Conservation (phyloP, 2,797 vertebrate genomes). For the Lindbergichthys nudifrons region DNA sequence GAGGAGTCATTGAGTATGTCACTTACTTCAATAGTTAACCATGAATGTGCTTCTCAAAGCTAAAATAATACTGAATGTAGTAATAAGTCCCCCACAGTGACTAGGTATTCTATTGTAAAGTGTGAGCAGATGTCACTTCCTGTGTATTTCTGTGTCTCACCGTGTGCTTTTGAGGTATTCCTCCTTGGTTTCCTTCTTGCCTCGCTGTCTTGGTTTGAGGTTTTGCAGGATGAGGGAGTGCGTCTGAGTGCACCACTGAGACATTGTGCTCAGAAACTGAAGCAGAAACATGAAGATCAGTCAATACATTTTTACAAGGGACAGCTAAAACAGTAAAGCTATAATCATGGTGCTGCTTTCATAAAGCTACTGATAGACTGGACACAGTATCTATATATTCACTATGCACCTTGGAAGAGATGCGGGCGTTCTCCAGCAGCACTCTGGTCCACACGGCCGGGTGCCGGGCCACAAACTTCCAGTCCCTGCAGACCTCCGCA, state of each 20-base stretch:
- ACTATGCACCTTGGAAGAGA: slow-evolving; percentile 92
- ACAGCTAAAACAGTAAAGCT: not conserved
- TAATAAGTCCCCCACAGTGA: not conserved
- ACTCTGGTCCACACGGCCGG: slow-evolving; percentile 97
- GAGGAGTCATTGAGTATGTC: slow-evolving; percentile 7
- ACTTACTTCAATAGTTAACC: slow-evolving; percentile 17
- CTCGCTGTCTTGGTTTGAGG: slow-evolving; percentile 95
- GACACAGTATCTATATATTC: not conserved
- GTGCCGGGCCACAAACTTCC: slow-evolving; percentile 97
- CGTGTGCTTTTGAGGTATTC: slow-evolving; percentile 97
- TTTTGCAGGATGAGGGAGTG: slow-evolving; percentile 98
- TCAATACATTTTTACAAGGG: not conserved
- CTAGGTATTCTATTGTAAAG: not conserved
- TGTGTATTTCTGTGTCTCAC: slow-evolving; percentile 74
- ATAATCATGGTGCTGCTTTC: not conserved
- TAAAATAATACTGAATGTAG: slow-evolving; percentile 6
- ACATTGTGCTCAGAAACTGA: slow-evolving; percentile 94
- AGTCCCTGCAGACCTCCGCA: slow-evolving; percentile 95
- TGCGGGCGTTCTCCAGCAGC: slow-evolving; percentile 94
- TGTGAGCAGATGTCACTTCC: not conserved
- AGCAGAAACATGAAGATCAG: slow-evolving; percentile 27
- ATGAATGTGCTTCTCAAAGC: slow-evolving; percentile 7
- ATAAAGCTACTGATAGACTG: not conserved
- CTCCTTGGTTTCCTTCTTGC: slow-evolving; percentile 98
- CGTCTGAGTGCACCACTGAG: slow-evolving; percentile 98